These are phyloP conservation scores for Amazona vittata DNA, from an alignment of 2,113 vertebrate genomes.

Conservation along the genomic window DNA sequence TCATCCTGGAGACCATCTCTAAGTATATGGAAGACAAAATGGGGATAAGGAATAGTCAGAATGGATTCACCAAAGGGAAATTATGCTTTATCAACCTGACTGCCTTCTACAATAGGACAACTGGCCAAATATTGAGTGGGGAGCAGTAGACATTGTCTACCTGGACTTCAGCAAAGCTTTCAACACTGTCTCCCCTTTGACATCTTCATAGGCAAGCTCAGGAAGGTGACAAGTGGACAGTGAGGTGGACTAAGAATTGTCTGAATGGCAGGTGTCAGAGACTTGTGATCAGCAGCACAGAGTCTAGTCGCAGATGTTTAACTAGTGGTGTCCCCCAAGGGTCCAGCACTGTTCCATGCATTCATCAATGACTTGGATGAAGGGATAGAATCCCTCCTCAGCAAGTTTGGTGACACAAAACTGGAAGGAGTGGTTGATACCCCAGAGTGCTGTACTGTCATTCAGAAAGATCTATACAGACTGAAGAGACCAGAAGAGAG, in stretches of 20 bases:
- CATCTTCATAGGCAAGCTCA: neutral
- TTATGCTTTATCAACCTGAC: neutral
- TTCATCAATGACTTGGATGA: neutral
- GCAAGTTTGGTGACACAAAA: neutral
- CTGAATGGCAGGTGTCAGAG: neutral
- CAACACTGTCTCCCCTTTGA: neutral
- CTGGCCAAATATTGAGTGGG: neutral
- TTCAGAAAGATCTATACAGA: neutral
- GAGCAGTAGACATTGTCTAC: neutral
- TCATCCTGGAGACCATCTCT: neutral
- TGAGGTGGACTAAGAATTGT: neutral
- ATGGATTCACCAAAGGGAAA: neutral
- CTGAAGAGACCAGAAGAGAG: neutral
- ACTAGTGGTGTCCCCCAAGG: neutral
- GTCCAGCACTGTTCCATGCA: neutral
- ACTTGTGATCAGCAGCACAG: neutral
- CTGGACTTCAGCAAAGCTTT: neutral
- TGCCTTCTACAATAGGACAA: neutral
- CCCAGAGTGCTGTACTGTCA: neutral
- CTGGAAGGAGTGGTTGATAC: neutral
- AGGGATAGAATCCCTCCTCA: neutral
- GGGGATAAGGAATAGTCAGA: neutral
- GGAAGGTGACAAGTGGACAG: neutral
- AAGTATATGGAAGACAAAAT: neutral
- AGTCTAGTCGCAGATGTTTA: neutral